Base-by-base conservation (phyloP, 2,888 invertebrate species). In the Brachypalpus laphriformis region DNA sequence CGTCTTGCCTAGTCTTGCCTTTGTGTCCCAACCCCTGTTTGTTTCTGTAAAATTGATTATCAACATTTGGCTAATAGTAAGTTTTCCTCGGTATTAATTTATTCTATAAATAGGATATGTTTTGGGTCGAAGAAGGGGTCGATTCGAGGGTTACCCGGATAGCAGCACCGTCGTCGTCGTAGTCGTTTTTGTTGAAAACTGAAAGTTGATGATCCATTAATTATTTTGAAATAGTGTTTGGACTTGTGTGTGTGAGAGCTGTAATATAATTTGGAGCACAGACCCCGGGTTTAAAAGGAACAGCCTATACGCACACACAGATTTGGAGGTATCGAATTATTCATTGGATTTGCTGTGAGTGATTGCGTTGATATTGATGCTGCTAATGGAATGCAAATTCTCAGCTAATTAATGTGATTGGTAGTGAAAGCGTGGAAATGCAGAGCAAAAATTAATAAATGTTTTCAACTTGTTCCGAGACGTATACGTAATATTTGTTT, bases 341-440 rank as follows among this genome's bases (percentile, higher is more conserved):
- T 76, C 40, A 76, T 68, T 42, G 40, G 9, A 49, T 56, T 59
- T 57, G 20, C 57, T 59, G 40, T n/a, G 49, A 40, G 76, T 40
- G 49, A 59, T 66, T 59, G 66, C 57, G 66, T 49, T 59, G 61
- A 51, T 72, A 40, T 61, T 18, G 54, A 34, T 56, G 51, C 34
- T 57, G 49, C 57, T 76, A 76, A 76, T 76, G 66, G 76, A 59
- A 76, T 68, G 76, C 76, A 76, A 76, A 76, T 76, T 68, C 11
- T 28, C 7, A 6, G 40, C 51, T 76, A 59, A 68, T 76, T 71
- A 71, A 59, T 37, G 28, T 57, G 57, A 49, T 59, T 66, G 57
- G 59, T 66, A 37, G 57, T 37, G 20, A 22, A 42, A 28, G 28
- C 47, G 16, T 28, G 18, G 31, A 54, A 40, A 8, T 42, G 22